These are phyloP conservation scores for Drosophila malerkotliana DNA, from an alignment of 1,140 invertebrate species.

Conservation along the genomic window DNA sequence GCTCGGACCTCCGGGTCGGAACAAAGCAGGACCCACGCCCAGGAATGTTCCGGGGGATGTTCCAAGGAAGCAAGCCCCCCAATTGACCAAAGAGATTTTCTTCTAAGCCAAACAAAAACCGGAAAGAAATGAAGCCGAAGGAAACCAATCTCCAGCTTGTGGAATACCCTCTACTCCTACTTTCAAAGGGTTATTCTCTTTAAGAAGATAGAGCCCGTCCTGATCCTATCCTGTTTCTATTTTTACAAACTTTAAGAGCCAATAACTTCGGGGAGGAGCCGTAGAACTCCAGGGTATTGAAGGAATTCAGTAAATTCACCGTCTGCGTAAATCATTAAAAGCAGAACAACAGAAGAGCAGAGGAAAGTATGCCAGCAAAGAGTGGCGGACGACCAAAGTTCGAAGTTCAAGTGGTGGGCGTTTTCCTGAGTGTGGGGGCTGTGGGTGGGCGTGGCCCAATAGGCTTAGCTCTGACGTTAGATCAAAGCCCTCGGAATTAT, in stretches of 20 bases:
- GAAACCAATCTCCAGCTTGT: neutral
- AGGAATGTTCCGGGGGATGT: neutral
- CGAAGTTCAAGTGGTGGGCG: constrained; percentile 50
- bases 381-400: constrained; percentile 9
- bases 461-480: constrained; percentile 74
- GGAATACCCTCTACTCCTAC: neutral
- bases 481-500: constrained; percentile 74
- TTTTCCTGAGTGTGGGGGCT: neutral
- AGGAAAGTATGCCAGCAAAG: constrained; percentile 9
- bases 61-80: constrained; percentile 12
- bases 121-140: neutral
- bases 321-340: constrained; percentile 71
- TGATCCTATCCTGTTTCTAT: neutral
- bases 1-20: constrained; percentile 7
- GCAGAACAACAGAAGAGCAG: constrained; percentile 34
- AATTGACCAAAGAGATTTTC: constrained; percentile 58
- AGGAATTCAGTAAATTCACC: constrained; percentile 10
- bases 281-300: neutral
- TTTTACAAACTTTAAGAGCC: neutral
- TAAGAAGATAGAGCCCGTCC: too few relatives aligned
- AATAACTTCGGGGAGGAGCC: neutral
- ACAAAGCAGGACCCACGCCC: neutral
- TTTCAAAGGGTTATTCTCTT: neutral
- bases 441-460: constrained; percentile 43
- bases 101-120: constrained; percentile 7